phyloP scores from a whole-genome alignment of 2,888 invertebrate genomes.

The Metalampra italica region DNA sequence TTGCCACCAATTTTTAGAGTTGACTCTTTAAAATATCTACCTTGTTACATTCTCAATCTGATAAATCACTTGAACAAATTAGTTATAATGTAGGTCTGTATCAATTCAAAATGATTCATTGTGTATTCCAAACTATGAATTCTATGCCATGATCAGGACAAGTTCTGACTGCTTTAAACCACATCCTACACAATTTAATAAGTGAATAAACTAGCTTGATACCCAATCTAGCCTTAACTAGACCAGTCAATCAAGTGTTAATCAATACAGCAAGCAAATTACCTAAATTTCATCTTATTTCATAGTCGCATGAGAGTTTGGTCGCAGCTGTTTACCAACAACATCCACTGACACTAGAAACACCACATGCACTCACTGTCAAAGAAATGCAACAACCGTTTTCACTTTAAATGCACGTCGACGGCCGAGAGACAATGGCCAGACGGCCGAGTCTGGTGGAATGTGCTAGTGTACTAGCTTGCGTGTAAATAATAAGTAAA shows the following conservation, averaged over 20 bases:
- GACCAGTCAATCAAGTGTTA: slow-evolving; percentile 15
- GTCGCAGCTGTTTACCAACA: slow-evolving; percentile 51
- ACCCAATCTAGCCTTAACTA: slow-evolving; percentile 21
- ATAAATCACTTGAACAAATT: too few relatives aligned
- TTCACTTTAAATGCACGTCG: slow-evolving; percentile 68
- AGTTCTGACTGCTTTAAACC: slow-evolving; percentile 18
- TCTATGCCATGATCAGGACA: too few relatives aligned
- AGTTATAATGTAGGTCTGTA: too few relatives aligned
- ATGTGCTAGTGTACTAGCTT: slow-evolving; percentile 70
- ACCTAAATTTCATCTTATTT: slow-evolving; percentile 77
- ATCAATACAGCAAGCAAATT: slow-evolving; percentile 29
- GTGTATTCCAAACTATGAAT: too few relatives aligned
- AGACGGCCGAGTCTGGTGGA: slow-evolving; percentile 56
- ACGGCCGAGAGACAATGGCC: slow-evolving; percentile 28
- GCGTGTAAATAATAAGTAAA: slow-evolving; percentile 67
- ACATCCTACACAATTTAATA: slow-evolving; percentile 13
- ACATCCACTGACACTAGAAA: slow-evolving; percentile 27
- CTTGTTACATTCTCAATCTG: too few relatives aligned
- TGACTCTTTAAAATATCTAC: too few relatives aligned
- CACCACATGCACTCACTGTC: slow-evolving; percentile 45
- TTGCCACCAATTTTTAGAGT: too few relatives aligned
- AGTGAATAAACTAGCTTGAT: not conserved
- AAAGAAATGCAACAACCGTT: slow-evolving; percentile 50
- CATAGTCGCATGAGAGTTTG: slow-evolving; percentile 52
- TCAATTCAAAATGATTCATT: too few relatives aligned